A percentile compares a stretch with the other conserved stretches of the same genome.
These are phyloP conservation scores for Isichthys henryi DNA, from an alignment of 2,113 vertebrate species.

Conservation along the genomic window DNA sequence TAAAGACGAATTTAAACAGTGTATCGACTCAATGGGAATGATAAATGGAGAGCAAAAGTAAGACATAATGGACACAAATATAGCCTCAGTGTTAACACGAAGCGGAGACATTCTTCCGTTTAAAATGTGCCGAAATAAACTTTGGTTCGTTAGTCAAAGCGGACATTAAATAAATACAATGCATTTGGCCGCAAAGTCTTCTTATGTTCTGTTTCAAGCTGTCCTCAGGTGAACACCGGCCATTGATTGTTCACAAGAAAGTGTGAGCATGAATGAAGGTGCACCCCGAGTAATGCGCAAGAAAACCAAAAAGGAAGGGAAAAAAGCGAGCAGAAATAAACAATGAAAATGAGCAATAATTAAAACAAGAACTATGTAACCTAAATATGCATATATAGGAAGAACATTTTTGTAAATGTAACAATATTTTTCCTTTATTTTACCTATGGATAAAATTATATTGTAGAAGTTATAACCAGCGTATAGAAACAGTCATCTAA, in stretches of 20 bases:
- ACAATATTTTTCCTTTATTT: slow-evolving; percentile 38
- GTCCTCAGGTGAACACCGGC: neutral
- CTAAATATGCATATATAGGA: slow-evolving; percentile 67
- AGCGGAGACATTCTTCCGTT: slow-evolving; percentile 58
- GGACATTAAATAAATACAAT: slow-evolving; percentile 54
- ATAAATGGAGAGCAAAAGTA: slow-evolving; percentile 17
- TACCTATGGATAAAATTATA: slow-evolving; percentile 36
- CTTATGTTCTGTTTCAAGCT: slow-evolving; percentile 44
- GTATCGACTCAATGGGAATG: neutral
- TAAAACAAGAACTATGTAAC: slow-evolving; percentile 40
- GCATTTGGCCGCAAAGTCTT: slow-evolving; percentile 49
- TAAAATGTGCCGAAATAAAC: slow-evolving; percentile 63
- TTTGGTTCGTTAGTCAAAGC: slow-evolving; percentile 65
- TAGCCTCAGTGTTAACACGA: slow-evolving; percentile 37
- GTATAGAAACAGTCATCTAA: slow-evolving; percentile 61
- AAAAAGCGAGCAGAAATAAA: neutral
- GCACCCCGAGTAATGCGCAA: neutral
- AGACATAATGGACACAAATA: slow-evolving; percentile 9
- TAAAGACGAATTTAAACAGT: neutral
- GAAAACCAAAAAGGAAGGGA: neutral
- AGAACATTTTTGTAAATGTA: slow-evolving; percentile 55
- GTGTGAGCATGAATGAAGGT: slow-evolving; percentile 8
- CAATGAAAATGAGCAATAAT: slow-evolving; percentile 49
- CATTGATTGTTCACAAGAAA: neutral
- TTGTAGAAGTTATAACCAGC: slow-evolving; percentile 43